Conservation (phyloP, 1,140 invertebrate species). For the Apis laboriosa region DNA sequence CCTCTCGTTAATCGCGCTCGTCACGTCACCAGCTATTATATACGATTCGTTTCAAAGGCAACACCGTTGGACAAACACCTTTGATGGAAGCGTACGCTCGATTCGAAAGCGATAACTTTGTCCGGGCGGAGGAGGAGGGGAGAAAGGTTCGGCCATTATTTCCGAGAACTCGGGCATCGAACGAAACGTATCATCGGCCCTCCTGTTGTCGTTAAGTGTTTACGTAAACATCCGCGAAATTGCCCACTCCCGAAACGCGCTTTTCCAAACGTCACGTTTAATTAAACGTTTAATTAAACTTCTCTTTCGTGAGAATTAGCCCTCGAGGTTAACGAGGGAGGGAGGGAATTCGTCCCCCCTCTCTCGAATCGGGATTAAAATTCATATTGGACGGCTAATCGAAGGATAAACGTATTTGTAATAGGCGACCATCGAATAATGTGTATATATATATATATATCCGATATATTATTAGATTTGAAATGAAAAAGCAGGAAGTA, state of each 20-base stretch:
- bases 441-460: not conserved
- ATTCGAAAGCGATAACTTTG: constrained; percentile 10
- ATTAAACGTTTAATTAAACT: constrained; percentile 8
- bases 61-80: not conserved
- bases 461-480: not conserved
- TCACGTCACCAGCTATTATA: not conserved
- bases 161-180: not conserved
- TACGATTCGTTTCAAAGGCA: not conserved
- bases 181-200: not conserved
- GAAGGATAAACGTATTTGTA: too few species aligned
- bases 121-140: too few species aligned
- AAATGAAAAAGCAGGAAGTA: not conserved
- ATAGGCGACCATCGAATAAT: not conserved
- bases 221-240: constrained; percentile 1
- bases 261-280: not conserved
- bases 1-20: not conserved
- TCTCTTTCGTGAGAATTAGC: not conserved
- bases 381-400: too few species aligned
- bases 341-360: too few species aligned
- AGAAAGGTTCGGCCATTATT: not conserved
- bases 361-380: too few species aligned
- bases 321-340: too few species aligned
- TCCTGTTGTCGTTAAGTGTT: constrained; percentile 11
- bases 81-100: not conserved
- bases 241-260: not conserved